These are phyloP conservation scores for Uloborus plumipes DNA, from an alignment of 2,888 invertebrate genomes.

Conservation along the genomic window DNA sequence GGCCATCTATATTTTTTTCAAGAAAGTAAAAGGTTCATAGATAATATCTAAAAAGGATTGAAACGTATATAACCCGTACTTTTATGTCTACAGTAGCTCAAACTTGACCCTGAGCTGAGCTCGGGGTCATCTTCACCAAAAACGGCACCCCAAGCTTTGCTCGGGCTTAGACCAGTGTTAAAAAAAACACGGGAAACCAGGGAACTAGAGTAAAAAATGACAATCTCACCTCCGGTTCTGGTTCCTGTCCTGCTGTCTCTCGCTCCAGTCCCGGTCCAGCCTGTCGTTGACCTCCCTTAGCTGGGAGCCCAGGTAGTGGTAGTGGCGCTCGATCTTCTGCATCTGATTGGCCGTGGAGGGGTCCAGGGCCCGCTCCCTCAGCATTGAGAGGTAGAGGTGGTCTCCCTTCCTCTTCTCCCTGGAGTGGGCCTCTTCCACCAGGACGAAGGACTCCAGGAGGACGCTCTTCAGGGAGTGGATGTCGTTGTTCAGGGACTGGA, in stretches of 20 bases:
- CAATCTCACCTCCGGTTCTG: constrained; percentile 22
- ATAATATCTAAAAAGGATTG: no score
- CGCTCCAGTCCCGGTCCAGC: constrained; percentile 84
- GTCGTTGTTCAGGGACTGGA: constrained; percentile 76
- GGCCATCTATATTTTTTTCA: no score
- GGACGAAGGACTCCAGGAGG: constrained; percentile 72
- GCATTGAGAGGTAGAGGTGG: constrained; percentile 69
- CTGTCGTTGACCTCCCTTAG: constrained; percentile 80
- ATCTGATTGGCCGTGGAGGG: constrained; percentile 80
- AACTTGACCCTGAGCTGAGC: no score
- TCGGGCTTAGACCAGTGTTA: no score
- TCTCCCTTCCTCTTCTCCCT: constrained; percentile 70
- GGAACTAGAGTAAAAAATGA: no score
- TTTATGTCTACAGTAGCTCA: no score
- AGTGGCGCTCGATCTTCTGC: constrained; percentile 78
- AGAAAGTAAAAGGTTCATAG: no score
- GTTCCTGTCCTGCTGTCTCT: constrained; percentile 69
- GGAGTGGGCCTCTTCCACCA: constrained; percentile 71
- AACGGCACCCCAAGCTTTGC: no score
- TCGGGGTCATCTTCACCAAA: no score
- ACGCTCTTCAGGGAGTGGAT: constrained; percentile 75
- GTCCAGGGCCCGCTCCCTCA: constrained; percentile 75
- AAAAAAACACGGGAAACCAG: no score
- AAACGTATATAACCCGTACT: no score
- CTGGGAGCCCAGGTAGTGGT: constrained; percentile 80